Base-by-base conservation (phyloP, 2,888 invertebrate species). In the Drosophila bunnanda region DNA sequence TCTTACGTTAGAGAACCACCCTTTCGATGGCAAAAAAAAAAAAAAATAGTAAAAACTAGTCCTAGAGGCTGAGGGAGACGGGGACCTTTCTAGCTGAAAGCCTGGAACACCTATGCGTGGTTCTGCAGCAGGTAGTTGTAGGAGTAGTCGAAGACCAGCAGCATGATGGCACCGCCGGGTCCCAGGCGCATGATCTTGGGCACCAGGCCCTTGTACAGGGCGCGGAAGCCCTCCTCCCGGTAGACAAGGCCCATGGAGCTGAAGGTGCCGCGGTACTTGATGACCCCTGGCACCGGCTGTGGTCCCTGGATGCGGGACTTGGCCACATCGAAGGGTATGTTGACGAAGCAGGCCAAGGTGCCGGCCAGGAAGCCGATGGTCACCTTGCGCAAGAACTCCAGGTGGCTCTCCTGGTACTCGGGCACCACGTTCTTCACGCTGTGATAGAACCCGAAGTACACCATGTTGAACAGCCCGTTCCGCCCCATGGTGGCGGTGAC, bases 311-410 rank as follows among this genome's bases (percentile, higher is more conserved):
- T 98, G 59, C 98, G 94, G 80, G 97, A 98, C 92, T 98, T 98
- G 28, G 97, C 98, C 32, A 98, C 98, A 91, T 98, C 98, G 92
- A 98, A 98, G 8, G 98, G 98, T 93, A 98, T 98, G 92, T 98
- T 98, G 52, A 96, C 93, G 79, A 96, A 95, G 7, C 98, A 98
- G 10, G 96, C 98, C 38, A 98, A 91, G 0, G 96, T 96, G 4
- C 98, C 98, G 13, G 98, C 97, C 12, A 94, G 94, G 89, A 98
- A 97, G 41, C 98, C 98, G 80, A 98, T 96, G 0, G 94, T 93
- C 41, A 97, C 94, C 93, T 97, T 97, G 38, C 95, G 94, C 2
- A 95, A 92, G 84, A 97, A 96, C 90, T 96, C 96, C 54, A 94
- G 88, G 10, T 94, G 89, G 0, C 94, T 94, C 92, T 96, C 96